Evolutionary conservation across 2,797 vertebrate genomes (phyloP), one percentile per base, ranked within the genome.

Genomic region (Phoxinus dragarum): DNA sequence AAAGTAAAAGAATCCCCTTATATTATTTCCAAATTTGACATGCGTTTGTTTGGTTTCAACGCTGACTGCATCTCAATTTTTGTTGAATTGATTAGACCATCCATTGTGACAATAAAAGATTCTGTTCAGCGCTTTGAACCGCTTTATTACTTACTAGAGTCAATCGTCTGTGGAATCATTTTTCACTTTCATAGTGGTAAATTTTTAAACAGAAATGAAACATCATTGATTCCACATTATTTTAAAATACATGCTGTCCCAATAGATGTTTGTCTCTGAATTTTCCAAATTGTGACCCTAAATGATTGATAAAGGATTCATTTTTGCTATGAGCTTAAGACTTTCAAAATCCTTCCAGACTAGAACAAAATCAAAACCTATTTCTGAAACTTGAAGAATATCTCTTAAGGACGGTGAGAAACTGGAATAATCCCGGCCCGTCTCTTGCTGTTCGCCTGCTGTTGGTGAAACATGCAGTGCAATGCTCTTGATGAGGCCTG

Each of bases 401-500:
- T 81, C 34, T 69, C 82, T 84, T 69, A 44, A 40, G 66, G 64
- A 84, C 6, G 61, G 34, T 49, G 75, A 83, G 31, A 61, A 66
- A 36, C 69, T 54, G 47, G 40, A 80, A 64, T 75, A 71, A 86
- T 66, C 56, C 73, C 52, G 3, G 3, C 5, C 52, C 31, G 19
- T 42, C n/a, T 68, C 69, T 80, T 36, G 49, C 40, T n/a, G 72
- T 68, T 87, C 79, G 31, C 82, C 74, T 42, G 5, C 49, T 71
- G 82, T 74, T 86, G 59, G 82, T 34, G 78, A 89, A 83, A 59
- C 80, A 23, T 38, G 84, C 47, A 49, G 69, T 86, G 83, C 71
- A 72, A 52, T 73, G 74, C 83, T 88, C 79, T 87, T 89, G 84
- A 84, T 90, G 69, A 71, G 87, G 81, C 80, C 88, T 91, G 91